Percentiles rank a stretch among this genome's conserved stretches.
These are phyloP conservation scores for Anoplolepis gracilipes DNA, from an alignment of 1,140 invertebrate genomes.

Conservation along the genomic window DNA sequence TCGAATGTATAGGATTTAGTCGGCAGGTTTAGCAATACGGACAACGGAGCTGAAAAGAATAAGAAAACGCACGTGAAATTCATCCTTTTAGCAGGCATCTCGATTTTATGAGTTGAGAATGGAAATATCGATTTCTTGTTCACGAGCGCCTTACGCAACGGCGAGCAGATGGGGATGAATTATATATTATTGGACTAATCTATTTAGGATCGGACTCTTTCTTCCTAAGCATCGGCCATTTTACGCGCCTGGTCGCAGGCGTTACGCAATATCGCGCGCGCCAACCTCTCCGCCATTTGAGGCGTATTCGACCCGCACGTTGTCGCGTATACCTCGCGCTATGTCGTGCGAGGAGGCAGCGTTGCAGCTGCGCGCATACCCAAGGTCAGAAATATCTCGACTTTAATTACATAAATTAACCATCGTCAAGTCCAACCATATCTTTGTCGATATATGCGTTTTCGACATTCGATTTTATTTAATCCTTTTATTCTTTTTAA, in stretches of 20 bases:
- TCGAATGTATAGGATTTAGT: background rate
- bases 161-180: conserved; percentile 75
- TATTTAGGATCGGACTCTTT: conserved; percentile 80
- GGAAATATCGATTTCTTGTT: conserved; percentile 30
- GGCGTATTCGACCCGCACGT: conserved; percentile 57
- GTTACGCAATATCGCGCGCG: conserved; percentile 70
- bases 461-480: background rate
- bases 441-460: background rate
- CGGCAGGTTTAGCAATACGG: no score
- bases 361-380: conserved; percentile 63
- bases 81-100: background rate
- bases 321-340: conserved; percentile 45
- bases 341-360: conserved; percentile 52
- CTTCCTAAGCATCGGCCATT: conserved; percentile 79
- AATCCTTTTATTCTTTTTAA: background rate
- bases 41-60: background rate
- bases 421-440: conserved; percentile 43
- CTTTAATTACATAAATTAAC: conserved; percentile 84
- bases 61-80: background rate
- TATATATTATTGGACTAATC: conserved; percentile 81
- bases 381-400: conserved; percentile 82
- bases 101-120: background rate
- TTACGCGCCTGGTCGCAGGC: conserved; percentile 45
- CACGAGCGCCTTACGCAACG: conserved; percentile 64
- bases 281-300: conserved; percentile 69